Base-by-base conservation (phyloP, 2,888 invertebrate species). In the Phalangium opilio region DNA sequence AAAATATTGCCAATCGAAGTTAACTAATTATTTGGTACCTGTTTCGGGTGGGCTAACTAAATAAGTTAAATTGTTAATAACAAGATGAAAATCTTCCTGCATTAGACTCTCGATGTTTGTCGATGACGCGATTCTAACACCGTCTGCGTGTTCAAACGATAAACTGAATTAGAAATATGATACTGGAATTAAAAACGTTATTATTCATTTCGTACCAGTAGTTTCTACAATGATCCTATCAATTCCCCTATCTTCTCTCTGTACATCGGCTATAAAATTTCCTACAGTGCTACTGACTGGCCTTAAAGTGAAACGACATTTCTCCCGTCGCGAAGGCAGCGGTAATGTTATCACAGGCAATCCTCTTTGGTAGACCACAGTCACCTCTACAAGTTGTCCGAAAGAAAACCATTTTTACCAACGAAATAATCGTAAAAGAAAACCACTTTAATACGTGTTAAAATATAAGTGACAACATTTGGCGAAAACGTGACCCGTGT, bases 201-300 rank as follows among this genome's bases (percentile, higher is more conserved):
- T n/a, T n/a, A n/a, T n/a, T n/a, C n/a, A 27, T 7, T 4, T 40
- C 59, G 57, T 54, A 76, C 77, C 75, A 61, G 67, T 61, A 41
- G 81, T 80, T 53, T 80, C 79, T 50, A 89, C 70, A 44, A 79
- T 76, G 33, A 85, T 83, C 53, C 86, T 78, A 72, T 93, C 90
- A 59, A 95, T 84, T 42, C 93, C 91, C 52, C 79, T 81, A 70
- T 95, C 95, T 68, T 95, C 93, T 47, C 75, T 74, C 55, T 74
- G 75, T 53, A 95, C 73, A 82, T 89, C 89, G 53, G 77, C 73
- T 49, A 90, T 69, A 55, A 95, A 77, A 67, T 93, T 89, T 42
- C 87, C 87, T 12, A 95, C 89, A 17, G 83, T 89, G 67, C 91
- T 83, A 50, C 85, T 81, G 59, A 93, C 79, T 21, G 93, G 93